phyloP scores from a whole-genome alignment of 1,140 invertebrate genomes.

The Ceratosolen solmsi region DNA sequence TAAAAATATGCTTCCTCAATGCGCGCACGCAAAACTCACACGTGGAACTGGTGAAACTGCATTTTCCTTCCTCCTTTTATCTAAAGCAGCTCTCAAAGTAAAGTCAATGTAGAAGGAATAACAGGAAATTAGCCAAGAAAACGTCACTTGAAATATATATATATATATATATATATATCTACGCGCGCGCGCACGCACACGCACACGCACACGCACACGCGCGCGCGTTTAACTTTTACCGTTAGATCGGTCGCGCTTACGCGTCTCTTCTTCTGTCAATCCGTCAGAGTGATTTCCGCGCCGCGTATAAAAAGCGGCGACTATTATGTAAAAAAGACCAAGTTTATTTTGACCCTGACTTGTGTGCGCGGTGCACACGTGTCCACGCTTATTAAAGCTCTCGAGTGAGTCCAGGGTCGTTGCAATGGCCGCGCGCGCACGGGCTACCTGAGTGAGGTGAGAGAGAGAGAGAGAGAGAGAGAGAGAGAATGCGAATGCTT shows the following conservation, averaged over 20 bases:
- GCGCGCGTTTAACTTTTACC: neutral
- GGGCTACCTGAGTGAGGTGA: too few species aligned
- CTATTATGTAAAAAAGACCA: conserved; percentile 46
- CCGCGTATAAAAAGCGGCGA: conserved; percentile 14
- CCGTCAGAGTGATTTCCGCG: neutral
- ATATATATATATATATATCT: neutral
- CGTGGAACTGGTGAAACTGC: too few species aligned
- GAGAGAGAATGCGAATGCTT: too few species aligned
- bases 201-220: neutral
- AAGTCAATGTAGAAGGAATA: neutral
- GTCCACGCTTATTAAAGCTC: conserved; percentile 35
- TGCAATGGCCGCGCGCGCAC: neutral
- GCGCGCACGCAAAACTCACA: too few species aligned
- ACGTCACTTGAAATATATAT: neutral
- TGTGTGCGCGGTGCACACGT: conserved; percentile 33
- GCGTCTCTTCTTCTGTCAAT: neutral
- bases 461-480: too few species aligned
- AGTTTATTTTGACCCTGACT: conserved; percentile 53
- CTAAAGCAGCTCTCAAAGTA: too few species aligned
- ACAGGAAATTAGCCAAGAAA: conserved; percentile 14
- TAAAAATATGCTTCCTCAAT: too few species aligned
- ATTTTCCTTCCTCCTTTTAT: too few species aligned
- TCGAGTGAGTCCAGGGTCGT: conserved; percentile 38
- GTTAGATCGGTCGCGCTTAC: neutral
- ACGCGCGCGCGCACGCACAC: neutral